These are phyloP conservation scores for Phytoseiulus persimilis DNA, from an alignment of 2,888 invertebrate species.

Conservation along the genomic window DNA sequence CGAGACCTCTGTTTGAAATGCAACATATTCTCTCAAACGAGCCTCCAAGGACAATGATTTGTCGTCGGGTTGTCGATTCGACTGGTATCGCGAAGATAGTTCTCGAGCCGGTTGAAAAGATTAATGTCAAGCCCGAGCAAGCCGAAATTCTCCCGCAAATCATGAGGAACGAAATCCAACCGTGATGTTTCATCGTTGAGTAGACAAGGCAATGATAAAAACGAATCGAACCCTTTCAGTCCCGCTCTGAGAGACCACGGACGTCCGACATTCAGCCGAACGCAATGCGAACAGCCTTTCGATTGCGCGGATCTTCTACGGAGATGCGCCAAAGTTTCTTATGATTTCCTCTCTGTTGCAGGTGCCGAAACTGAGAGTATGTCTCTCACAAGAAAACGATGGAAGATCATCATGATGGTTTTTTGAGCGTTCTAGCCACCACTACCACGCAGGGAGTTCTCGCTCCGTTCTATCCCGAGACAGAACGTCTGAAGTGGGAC, in stretches of 20 bases:
- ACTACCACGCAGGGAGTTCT: conserved; percentile 9
- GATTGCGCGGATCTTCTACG: too few relatives aligned
- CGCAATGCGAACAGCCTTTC: too few relatives aligned
- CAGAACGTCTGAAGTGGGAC: background rate
- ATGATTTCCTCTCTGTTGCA: background rate
- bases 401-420: background rate
- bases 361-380: background rate
- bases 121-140: too few relatives aligned
- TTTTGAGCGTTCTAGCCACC: background rate
- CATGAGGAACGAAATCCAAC: too few relatives aligned
- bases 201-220: too few relatives aligned
- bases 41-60: conserved; percentile 13
- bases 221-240: too few relatives aligned
- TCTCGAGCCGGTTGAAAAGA: conserved; percentile 15
- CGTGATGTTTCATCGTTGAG: too few relatives aligned
- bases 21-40: background rate
- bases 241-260: too few relatives aligned
- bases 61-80: background rate
- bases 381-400: background rate
- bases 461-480: background rate
- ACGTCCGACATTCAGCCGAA: too few relatives aligned
- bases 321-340: too few relatives aligned
- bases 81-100: conserved; percentile 9
- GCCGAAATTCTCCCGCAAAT: too few relatives aligned
- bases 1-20: too few relatives aligned